A percentile compares a stretch with the other conserved stretches of the same genome.
phyloP scores from a whole-genome alignment of 2,888 invertebrate species.

The Melolontha melolontha region DNA sequence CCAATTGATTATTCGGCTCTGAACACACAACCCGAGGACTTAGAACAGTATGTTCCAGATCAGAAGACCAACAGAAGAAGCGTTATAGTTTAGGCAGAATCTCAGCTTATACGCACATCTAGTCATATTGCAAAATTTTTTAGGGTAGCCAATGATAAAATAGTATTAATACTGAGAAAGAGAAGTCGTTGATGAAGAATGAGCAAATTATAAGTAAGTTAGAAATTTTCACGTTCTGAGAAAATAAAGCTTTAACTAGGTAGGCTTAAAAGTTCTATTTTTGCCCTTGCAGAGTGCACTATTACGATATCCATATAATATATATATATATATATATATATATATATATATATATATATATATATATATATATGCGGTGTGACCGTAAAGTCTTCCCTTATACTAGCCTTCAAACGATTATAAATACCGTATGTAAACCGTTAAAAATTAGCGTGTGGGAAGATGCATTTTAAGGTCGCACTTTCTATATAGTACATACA shows the following conservation, averaged over 20 bases:
- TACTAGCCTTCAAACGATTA: no score
- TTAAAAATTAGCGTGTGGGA: no score
- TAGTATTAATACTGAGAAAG: not conserved
- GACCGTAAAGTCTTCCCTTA: no score
- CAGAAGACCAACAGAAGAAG: slow-evolving; percentile 78
- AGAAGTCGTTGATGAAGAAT: slow-evolving; percentile 1
- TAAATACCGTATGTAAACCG: no score
- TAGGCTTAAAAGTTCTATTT: slow-evolving; percentile 21
- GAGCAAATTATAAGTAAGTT: slow-evolving; percentile 2
- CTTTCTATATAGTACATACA: no score
- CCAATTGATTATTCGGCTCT: slow-evolving; percentile 83
- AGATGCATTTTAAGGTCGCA: no score
- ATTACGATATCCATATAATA: slow-evolving; percentile 14
- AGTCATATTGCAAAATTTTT: slow-evolving; percentile 18
- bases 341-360: no score
- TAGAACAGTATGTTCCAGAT: slow-evolving; percentile 78
- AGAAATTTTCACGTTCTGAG: slow-evolving; percentile 17
- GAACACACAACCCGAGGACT: slow-evolving; percentile 76
- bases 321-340: no score
- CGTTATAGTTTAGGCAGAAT: slow-evolving; percentile 70
- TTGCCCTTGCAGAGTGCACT: slow-evolving; percentile 35
- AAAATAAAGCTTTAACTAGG: slow-evolving; percentile 23
- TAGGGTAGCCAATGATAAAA: slow-evolving; percentile 17
- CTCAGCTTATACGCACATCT: slow-evolving; percentile 35
- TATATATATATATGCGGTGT: no score